Evolutionary conservation across 2,797 vertebrate species (phyloP), one percentile per base, ranked within the genome.

Genomic region (Labeo calbasu): DNA sequence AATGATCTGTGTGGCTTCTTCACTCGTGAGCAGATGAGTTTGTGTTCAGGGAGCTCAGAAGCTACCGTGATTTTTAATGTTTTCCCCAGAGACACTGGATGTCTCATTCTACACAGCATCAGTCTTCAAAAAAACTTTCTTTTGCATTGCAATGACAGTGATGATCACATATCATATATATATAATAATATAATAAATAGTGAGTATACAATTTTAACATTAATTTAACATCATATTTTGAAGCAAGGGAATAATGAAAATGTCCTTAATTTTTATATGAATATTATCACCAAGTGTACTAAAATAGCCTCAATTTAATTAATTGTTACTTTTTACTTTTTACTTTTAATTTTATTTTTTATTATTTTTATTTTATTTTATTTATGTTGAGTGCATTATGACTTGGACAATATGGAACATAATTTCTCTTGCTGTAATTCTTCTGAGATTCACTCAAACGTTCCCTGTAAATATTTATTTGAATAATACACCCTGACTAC

Each of bases 1-100:
- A 72, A 48, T 43, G 61, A 79, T 83, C 81, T 40, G 12, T 12
- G 46, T 53, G 77, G 19, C 36, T 72, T 71, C 59, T 78, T 36
- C 57, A 48, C 75, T 57, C 59, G 8, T 14, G 48, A 63, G 40
- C 75, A 79, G 51, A 78, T 55, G 76, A 78, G 75, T 57, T 25
- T 72, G 76, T 76, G 43, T 48, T 70, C 57, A 43, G 46, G 32
- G 51, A 71, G 40, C 46, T 77, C 79, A 43, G 43, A 65, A 63
- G 68, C 51, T 83, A 43, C 53, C 36, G 28, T 23, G 53, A 25
- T 53, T 76, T 23, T n/a, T 77, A 68, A 77, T 11, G 23, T 51
- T 25, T 66, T 68, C 61, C 61, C 40, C 57, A 82, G 57, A 82
- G 43, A 73, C 2, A 8, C 15, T 4, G 57, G 15, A 25, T 11